Percentiles rank a stretch among this genome's conserved stretches.
These are phyloP conservation scores for Heliocidaris tuberculata DNA, from an alignment of 35 echinoderm and acorn worm species.

Conservation along the genomic window DNA sequence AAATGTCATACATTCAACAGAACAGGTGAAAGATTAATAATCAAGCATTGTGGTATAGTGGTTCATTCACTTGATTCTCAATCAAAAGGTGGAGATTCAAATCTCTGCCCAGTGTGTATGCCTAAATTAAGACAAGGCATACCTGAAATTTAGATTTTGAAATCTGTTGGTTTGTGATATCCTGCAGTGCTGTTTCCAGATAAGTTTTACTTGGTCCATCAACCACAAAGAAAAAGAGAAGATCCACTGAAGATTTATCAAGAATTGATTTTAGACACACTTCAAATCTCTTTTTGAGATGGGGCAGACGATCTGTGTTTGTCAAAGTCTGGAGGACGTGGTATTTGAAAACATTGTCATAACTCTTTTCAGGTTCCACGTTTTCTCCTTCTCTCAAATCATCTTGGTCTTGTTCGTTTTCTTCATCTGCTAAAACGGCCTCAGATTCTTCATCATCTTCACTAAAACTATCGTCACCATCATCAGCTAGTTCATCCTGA, in stretches of 20 bases:
- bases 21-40: too few relatives aligned
- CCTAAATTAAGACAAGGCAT: too few relatives aligned
- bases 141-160: conserved; percentile 89
- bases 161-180: conserved; percentile 77
- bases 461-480: neutral
- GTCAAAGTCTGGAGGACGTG: conserved; percentile 83
- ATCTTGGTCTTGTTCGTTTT: neutral
- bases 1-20: too few relatives aligned
- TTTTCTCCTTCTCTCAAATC: neutral
- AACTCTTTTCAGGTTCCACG: conserved; percentile 15
- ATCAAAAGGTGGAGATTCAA: too few relatives aligned
- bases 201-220: conserved; percentile 75
- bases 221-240: conserved; percentile 94
- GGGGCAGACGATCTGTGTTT: conserved; percentile 72
- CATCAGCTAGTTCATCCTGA: neutral
- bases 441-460: neutral
- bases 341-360: conserved; percentile 44
- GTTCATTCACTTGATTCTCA: too few relatives aligned
- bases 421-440: neutral
- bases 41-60: too few relatives aligned
- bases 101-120: too few relatives aligned
- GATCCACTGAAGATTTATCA: conserved; percentile 68
- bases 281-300: conserved; percentile 82
- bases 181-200: conserved; percentile 68
- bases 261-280: conserved; percentile 80